Percentiles rank a stretch among this genome's conserved stretches.
Conservation (phyloP, 2,113 vertebrate species). For the Aplodontia rufa region DNA sequence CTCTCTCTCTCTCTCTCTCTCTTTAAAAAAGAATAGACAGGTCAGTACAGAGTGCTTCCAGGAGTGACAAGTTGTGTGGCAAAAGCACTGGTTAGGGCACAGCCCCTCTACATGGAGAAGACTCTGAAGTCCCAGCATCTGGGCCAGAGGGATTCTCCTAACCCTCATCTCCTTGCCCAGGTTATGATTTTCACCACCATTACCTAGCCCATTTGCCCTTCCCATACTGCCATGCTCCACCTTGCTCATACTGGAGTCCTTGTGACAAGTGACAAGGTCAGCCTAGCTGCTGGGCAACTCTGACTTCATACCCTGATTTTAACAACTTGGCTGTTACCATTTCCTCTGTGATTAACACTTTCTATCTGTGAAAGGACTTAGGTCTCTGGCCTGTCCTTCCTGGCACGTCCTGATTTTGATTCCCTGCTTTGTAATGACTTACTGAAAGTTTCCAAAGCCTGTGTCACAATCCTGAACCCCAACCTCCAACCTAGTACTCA, state of each 20-base stretch:
- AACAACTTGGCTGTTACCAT: neutral
- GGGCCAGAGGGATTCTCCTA: neutral
- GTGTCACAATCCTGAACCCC: neutral
- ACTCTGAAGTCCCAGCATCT: neutral
- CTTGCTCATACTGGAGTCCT: neutral
- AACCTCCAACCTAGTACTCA: neutral
- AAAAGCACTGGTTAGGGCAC: neutral
- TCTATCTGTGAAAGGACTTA: neutral
- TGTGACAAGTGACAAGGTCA: neutral
- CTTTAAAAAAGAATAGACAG: neutral
- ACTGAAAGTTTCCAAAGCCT: neutral
- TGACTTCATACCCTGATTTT: neutral
- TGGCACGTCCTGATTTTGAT: neutral
- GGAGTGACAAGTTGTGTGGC: accelerated
- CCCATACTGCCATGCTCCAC: neutral
- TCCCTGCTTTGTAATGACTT: neutral
- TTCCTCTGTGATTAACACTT: neutral
- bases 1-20: too few species aligned
- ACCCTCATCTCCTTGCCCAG: neutral
- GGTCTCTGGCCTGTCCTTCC: neutral
- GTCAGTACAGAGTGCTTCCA: neutral
- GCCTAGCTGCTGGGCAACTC: neutral
- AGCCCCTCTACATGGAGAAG: neutral
- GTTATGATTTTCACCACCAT: neutral
- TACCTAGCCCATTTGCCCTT: neutral